Evolutionary conservation across 2,113 vertebrate genomes (phyloP).

Genomic region (Elaphurus davidianus): DNA sequence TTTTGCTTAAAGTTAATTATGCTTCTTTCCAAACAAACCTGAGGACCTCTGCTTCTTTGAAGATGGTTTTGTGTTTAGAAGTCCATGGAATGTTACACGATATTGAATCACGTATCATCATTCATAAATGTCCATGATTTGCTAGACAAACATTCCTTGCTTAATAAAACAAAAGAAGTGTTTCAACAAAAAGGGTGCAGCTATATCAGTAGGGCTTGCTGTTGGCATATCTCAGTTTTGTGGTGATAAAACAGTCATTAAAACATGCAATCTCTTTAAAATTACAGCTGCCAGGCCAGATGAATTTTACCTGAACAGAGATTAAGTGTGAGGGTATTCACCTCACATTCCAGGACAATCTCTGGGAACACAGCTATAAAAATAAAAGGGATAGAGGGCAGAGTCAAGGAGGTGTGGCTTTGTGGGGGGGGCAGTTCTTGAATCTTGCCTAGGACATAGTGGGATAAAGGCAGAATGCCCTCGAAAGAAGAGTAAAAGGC

Average conservation of each 20-base stretch:
- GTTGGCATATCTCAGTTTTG: not conserved
- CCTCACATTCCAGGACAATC: not conserved
- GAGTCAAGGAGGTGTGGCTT: not conserved
- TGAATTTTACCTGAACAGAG: conserved; percentile 3
- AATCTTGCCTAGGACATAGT: not conserved
- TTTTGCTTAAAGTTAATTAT: not conserved
- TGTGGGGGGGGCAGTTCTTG: not conserved
- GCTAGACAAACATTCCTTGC: conserved; percentile 5
- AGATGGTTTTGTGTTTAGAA: conserved; percentile 11
- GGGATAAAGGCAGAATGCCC: not conserved
- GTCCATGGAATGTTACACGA: not conserved
- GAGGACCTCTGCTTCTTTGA: conserved; percentile 14
- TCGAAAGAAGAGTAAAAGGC: not conserved
- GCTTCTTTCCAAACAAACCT: not conserved
- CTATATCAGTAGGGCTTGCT: not conserved
- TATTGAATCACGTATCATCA: not conserved
- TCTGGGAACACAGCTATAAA: not conserved
- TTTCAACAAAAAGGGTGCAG: not conserved
- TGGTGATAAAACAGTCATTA: not conserved
- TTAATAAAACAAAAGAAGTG: not conserved
- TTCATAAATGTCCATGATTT: conserved; percentile 1
- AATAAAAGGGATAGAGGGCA: not conserved
- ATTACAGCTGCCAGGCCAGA: not conserved
- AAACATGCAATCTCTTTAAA: not conserved
- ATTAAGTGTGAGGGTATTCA: not conserved